Evolutionary conservation across 2,113 vertebrate genomes (phyloP), one percentile per base, ranked within the genome.

Genomic region (Apteryx owenii): DNA sequence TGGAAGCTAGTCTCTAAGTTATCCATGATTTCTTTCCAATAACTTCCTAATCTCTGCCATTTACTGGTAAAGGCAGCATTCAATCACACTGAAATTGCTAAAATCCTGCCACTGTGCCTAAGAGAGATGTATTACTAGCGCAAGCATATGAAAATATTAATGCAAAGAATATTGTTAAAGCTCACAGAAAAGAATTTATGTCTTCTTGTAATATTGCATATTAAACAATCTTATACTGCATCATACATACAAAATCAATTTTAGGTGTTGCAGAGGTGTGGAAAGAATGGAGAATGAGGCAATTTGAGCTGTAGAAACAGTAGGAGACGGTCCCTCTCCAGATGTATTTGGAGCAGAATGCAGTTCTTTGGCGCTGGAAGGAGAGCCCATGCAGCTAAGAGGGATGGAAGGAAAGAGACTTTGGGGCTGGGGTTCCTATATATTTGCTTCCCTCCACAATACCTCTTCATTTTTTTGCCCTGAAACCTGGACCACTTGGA

Each of bases 1-100:
- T 88, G 54, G 42, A 92, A 95, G 36, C 25, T 48, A 84, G 53
- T 36, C 53, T 73, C 48, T 85, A 61, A 92, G 81, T 22, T 72
- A 82, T 36, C 46, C n/a, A 31, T n/a, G 21, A 68, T 64, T 92
- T 89, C 72, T 90, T 95, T 89, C 71, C 94, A 95, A 61, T 86
- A 83, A 60, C 12, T 76, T 77, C 29, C 51, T 54, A 51, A 61
- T 72, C 68, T 83, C 60, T 88, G 78, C 15, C 68, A 66, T 62
- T 89, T 88, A n/a, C 60, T 78, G 54, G 26, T 60, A 89, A 90
- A 58, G 70, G 64, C 62, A 77, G 20, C n/a, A 42, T 70, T 91
- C 85, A 56, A 28, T 87, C 81, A 66, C 54, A 61, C 1, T 31
- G 40, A 56, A 68, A 40, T 44, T 81, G 25, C 33, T 60, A 29